Conservation (phyloP, 2,797 vertebrate species). For the Kryptopterus vitreolus region DNA sequence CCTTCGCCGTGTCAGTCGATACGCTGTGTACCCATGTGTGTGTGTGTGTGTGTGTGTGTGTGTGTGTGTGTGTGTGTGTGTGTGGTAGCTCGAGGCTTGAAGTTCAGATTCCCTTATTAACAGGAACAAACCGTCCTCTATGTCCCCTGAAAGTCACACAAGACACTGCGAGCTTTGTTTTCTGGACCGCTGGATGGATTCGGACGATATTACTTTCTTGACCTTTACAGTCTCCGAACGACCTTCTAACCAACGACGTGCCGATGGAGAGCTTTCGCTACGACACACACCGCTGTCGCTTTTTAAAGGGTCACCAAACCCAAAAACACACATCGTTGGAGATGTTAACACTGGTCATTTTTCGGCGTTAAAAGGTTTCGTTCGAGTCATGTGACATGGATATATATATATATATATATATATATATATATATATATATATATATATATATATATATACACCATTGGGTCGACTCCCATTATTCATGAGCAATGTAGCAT, state of each 20-base stretch:
- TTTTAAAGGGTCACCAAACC: too few species aligned
- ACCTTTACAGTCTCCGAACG: conserved; percentile 1
- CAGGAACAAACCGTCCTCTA: conserved; percentile 16
- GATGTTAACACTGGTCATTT: too few species aligned
- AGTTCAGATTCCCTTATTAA: conserved; percentile 32
- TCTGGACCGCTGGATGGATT: background rate
- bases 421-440: too few species aligned
- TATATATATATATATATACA: background rate
- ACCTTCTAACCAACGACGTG: conserved; percentile 31
- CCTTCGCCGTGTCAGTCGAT: conserved; percentile 27
- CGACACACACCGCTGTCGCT: conserved; percentile 10
- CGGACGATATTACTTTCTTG: conserved; percentile 8
- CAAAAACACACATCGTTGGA: too few species aligned
- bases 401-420: too few species aligned
- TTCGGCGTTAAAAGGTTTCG: too few species aligned
- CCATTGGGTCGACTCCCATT: too few species aligned
- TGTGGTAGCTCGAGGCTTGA: conserved; percentile 17
- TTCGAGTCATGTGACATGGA: too few species aligned
- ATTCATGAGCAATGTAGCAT: too few species aligned
- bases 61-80: conserved; percentile 22
- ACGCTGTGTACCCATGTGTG: conserved; percentile 10
- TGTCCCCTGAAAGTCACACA: conserved; percentile 8
- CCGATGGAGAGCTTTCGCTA: conserved; percentile 20
- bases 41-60: conserved; percentile 8
- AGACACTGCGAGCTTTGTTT: conserved; percentile 39